A percentile compares a stretch with the other conserved stretches of the same genome.
phyloP scores from a whole-genome alignment of 1,140 invertebrate species.

The Bombus pascuorum region DNA sequence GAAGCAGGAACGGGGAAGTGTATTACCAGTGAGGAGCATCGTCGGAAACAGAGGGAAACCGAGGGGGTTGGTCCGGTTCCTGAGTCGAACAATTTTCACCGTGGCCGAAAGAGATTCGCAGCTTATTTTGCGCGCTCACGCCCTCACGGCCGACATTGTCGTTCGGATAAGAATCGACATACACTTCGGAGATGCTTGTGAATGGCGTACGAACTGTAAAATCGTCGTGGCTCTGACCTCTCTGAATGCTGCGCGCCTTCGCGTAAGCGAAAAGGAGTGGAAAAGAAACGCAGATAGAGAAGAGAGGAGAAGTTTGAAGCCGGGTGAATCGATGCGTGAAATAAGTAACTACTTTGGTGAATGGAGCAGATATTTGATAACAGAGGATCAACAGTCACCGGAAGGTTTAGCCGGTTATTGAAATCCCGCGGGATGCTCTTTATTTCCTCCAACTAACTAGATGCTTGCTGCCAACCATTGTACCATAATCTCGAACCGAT shows the following conservation, averaged over 20 bases:
- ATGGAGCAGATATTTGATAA: not conserved
- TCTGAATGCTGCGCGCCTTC: not conserved
- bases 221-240: not conserved
- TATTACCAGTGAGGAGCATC: slow-evolving; percentile 16
- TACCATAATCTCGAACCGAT: not conserved
- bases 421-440: not conserved
- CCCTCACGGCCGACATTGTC: not conserved
- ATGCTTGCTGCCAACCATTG: not conserved
- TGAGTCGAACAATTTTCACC: not conserved
- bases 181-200: not conserved
- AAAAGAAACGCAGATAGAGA: not conserved
- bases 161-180: not conserved
- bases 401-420: slow-evolving; percentile 8
- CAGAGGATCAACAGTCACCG: not conserved
- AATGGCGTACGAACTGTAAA: not conserved
- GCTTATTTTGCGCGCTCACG: slow-evolving; percentile 4
- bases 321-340: slow-evolving; percentile 16
- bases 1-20: slow-evolving; percentile 11
- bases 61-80: too few species aligned
- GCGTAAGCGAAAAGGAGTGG: not conserved
- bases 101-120: not conserved
- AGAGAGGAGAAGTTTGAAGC: not conserved
- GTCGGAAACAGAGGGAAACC: slow-evolving; percentile 31
- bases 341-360: slow-evolving; percentile 17
- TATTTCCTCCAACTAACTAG: slow-evolving; percentile 17